Conservation (phyloP, 2,113 vertebrate species). For the Suricata suricatta region DNA sequence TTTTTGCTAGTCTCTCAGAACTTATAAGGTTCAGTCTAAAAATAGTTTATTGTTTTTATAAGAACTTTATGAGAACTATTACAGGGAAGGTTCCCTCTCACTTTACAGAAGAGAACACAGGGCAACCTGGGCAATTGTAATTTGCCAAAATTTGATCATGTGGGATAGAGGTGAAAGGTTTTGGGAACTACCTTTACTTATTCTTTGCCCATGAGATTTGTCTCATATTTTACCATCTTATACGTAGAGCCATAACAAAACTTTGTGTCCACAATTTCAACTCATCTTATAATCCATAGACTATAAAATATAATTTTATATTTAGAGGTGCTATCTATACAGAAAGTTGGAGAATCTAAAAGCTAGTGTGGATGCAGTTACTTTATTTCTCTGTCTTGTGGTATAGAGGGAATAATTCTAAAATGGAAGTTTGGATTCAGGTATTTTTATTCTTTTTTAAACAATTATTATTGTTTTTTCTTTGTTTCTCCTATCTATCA, state of each 20-base stretch:
- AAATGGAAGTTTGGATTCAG: neutral
- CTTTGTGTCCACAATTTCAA: neutral
- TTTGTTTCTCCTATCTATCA: constrained; percentile 2
- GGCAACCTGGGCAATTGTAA: neutral
- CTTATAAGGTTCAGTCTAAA: neutral
- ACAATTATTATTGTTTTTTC: neutral
- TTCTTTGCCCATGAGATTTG: constrained; percentile 17
- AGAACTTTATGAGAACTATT: neutral
- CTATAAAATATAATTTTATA: constrained; percentile 23
- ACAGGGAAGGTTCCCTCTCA: neutral
- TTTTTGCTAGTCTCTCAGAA: neutral
- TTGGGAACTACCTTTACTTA: neutral
- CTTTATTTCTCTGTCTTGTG: neutral
- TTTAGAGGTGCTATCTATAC: neutral
- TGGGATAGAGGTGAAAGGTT: neutral
- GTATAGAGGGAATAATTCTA: neutral
- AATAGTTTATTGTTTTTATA: neutral
- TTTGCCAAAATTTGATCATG: neutral
- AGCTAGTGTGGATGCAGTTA: neutral
- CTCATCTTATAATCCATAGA: neutral
- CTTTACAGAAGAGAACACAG: neutral
- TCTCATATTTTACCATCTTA: neutral
- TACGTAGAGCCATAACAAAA: neutral
- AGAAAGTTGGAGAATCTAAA: neutral
- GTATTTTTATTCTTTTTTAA: neutral